phyloP scores from a whole-genome alignment of 92 coral and sea anemone genomes.

The Diadumene lineata region DNA sequence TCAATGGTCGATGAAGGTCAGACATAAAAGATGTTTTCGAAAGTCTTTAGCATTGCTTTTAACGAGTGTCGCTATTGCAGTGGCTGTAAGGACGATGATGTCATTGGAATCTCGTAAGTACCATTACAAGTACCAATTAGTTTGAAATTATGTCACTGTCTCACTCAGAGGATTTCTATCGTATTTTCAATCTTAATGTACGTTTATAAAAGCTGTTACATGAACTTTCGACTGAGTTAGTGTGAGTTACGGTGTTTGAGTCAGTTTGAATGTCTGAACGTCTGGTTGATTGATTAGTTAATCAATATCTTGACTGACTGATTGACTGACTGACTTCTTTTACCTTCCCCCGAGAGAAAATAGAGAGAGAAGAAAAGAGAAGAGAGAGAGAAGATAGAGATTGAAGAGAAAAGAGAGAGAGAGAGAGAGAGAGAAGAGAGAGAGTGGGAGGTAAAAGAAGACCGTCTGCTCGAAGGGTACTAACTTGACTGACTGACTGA shows the following conservation, averaged over 20 bases:
- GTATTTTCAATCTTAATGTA: neutral
- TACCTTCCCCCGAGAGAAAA: too few relatives aligned
- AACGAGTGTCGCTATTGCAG: neutral
- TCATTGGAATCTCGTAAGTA: neutral
- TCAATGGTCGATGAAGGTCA: neutral
- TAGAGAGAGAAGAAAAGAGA: too few relatives aligned
- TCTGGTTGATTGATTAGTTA: neutral
- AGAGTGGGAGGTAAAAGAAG: too few relatives aligned
- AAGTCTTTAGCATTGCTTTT: neutral
- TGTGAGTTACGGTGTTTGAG: neutral
- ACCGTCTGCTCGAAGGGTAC: too few relatives aligned
- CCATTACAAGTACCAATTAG: neutral
- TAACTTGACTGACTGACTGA: too few relatives aligned
- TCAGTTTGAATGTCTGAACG: neutral
- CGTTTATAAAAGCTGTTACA: neutral
- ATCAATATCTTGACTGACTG: neutral
- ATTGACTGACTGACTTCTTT: neutral
- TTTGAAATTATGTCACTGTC: neutral
- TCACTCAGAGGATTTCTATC: neutral
- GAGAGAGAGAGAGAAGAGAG: too few relatives aligned
- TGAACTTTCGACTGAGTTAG: neutral
- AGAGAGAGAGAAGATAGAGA: too few relatives aligned
- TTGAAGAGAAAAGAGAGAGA: too few relatives aligned
- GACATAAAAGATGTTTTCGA: neutral
- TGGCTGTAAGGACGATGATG: neutral